Base-by-base conservation (phyloP, 2,888 invertebrate genomes). In the Ophion ventricosus region DNA sequence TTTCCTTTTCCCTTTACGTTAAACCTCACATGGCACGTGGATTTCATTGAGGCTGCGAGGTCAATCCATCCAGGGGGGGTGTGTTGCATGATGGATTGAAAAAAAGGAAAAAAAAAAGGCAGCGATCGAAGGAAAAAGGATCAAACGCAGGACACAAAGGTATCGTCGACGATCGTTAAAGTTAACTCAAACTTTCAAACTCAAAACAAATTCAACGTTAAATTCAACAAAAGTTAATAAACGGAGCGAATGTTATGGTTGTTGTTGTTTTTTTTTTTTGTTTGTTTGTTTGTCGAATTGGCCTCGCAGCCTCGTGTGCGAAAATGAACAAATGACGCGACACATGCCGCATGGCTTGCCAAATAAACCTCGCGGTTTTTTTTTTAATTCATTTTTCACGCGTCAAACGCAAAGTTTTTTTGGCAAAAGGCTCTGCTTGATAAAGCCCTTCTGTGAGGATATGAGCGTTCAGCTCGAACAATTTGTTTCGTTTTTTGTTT, bases 281-380 rank as follows among this genome's bases (percentile, higher is more conserved):
- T n/a, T n/a, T 4, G 14, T 49, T 49, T 17, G 1, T 17, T 17
- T 17, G 49, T 66, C 63, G 54, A 75, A 83, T 84, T 91, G 91
- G 91, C 92, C 93, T 92, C 92, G 92, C 93, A 92, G 92, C 91
- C 91, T 92, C 91, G 93, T 91, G 92, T 93, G 93, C 93, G 89
- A 93, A 88, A 93, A 93, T 93, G 93, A 93, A 93, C 90, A 93
- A 93, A 93, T 93, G 93, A 92, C 93, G 88, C 93, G 91, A 92
- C 93, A 93, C 92, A 91, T 92, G 93, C 92, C 93, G 93, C 93
- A 93, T 92, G 92, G 92, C 93, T 91, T 93, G 93, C 93, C 93
- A 93, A 90, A 92, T 88, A 91, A 93, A 93, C 91, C 90, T 91
- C 92, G 91, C 91, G 88, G 84, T 74, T 90, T 88, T 89, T 80